phyloP scores from a whole-genome alignment of 2,113 vertebrate species.

The Notarius lentiginosus region DNA sequence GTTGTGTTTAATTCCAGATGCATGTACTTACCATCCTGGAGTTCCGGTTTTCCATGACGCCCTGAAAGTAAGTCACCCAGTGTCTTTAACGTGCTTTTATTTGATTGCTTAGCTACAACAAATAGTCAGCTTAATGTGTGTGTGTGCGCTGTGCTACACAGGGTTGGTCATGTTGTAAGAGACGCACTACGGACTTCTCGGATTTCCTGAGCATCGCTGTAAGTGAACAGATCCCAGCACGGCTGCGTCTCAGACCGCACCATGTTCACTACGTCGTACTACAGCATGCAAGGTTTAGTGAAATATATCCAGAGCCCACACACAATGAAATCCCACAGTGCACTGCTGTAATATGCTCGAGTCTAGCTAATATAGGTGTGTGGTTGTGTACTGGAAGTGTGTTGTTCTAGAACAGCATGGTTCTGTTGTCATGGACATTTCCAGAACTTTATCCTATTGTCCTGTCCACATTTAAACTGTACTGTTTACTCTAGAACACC shows the following conservation, averaged over 20 bases:
- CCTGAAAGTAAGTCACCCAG: slow-evolving; percentile 78
- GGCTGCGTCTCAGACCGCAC: background rate
- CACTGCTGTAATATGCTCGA: background rate
- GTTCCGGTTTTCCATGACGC: slow-evolving; percentile 96
- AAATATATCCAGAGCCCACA: background rate
- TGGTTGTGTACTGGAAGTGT: background rate
- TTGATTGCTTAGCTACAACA: background rate
- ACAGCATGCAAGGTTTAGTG: background rate
- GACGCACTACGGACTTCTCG: slow-evolving; percentile 94
- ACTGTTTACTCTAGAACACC: background rate
- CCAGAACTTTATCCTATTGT: background rate
- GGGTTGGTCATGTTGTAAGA: slow-evolving; percentile 98
- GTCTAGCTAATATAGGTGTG: background rate
- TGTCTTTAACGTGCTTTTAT: too few relatives aligned
- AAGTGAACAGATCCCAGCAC: slow-evolving; percentile 58
- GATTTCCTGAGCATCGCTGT: slow-evolving; percentile 94
- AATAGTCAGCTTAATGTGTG: background rate
- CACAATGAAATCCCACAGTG: background rate
- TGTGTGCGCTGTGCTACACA: slow-evolving; percentile 54
- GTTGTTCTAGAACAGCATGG: background rate
- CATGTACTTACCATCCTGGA: slow-evolving; percentile 89
- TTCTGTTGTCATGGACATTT: too few relatives aligned
- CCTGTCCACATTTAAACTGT: background rate
- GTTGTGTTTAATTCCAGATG: slow-evolving; percentile 67
- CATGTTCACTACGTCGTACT: background rate